Base-by-base conservation (phyloP, 2,888 invertebrate species). In the Ashinkailepas kermadecensis region DNA sequence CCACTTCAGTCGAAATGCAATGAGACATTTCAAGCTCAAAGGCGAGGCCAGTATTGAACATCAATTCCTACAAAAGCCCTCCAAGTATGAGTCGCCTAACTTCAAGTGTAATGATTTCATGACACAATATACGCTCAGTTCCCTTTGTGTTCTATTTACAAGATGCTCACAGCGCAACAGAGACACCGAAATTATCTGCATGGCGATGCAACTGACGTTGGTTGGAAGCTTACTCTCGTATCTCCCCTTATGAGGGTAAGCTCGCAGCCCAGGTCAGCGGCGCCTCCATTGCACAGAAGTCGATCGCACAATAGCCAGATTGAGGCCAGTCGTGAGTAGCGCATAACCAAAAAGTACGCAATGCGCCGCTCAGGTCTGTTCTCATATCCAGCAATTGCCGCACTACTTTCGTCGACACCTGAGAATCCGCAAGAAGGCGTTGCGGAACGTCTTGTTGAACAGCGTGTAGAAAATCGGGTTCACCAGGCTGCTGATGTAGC, bases 401-500 rank as follows among this genome's bases (percentile, higher is more conserved):
- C 90, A 90, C 78, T 87, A 92, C 84, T 91, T 91, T 13, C 91
- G 92, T 74, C 85, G 90, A 88, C 95, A 96, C 82, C 92, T 88
- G 82, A 96, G 88, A 15, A 96, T 94, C 87, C 93, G 94, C 87
- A 95, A 94, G 87, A 96, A 96, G 0, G 96, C 95, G 87, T 95
- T 93, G 74, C 96, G 90, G 88, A 97, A 97, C 82, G 95, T 94
- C 87, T 95, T 95, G 88, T 97, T 97, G 88, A 97, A 97, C 86
- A 96, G 95, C 56, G 97, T 97, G 87, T 97, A 97, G 89, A 97
- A 96, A 86, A 97, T 94, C 0, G 97, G 97, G 88, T 97, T 97
- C 62, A 97, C 95, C 92, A 95, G 95, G 21, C 95, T 95, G 86
- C 95, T 95, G 81, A 95, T 94, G 87, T 96, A 97, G 39, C 97